phyloP scores from a whole-genome alignment of 2,113 vertebrate species.

The Ascaphus truei region DNA sequence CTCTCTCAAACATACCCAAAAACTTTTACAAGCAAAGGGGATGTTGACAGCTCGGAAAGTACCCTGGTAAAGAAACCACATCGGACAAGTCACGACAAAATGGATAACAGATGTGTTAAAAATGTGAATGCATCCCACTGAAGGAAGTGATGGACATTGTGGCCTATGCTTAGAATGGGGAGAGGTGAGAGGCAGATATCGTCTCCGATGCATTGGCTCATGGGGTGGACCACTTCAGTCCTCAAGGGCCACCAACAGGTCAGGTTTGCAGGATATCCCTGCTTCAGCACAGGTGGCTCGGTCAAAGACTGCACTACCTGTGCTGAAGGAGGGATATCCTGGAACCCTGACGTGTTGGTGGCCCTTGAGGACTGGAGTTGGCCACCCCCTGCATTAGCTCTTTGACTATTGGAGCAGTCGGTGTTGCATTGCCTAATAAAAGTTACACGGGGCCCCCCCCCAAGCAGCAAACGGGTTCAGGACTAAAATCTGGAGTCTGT shows the following conservation, averaged over 20 bases:
- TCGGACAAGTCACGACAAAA: slow-evolving; percentile 74
- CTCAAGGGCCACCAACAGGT: no score
- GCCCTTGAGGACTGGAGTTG: no score
- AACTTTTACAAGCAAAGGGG: slow-evolving; percentile 70
- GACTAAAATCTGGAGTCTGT: slow-evolving; percentile 42
- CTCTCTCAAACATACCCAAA: slow-evolving; percentile 64
- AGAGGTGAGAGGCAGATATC: slow-evolving; percentile 42
- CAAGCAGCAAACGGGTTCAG: slow-evolving; percentile 3
- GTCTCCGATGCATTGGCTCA: slow-evolving; percentile 58
- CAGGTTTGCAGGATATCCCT: no score
- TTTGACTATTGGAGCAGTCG: background rate
- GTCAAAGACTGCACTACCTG: no score
- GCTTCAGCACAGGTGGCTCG: no score
- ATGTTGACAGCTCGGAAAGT: slow-evolving; percentile 59
- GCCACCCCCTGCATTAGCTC: slow-evolving; percentile 54
- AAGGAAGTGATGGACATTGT: slow-evolving; percentile 54
- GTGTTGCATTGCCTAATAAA: background rate
- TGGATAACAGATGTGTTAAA: slow-evolving; percentile 87
- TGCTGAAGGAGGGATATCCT: no score
- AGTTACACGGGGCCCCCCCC: background rate
- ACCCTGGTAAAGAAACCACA: slow-evolving; percentile 67
- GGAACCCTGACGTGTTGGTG: no score
- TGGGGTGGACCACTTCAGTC: no score
- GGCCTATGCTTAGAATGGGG: slow-evolving; percentile 40
- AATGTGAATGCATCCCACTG: slow-evolving; percentile 67